Conservation (phyloP, 2,113 vertebrate genomes). For the Vidua macroura region DNA sequence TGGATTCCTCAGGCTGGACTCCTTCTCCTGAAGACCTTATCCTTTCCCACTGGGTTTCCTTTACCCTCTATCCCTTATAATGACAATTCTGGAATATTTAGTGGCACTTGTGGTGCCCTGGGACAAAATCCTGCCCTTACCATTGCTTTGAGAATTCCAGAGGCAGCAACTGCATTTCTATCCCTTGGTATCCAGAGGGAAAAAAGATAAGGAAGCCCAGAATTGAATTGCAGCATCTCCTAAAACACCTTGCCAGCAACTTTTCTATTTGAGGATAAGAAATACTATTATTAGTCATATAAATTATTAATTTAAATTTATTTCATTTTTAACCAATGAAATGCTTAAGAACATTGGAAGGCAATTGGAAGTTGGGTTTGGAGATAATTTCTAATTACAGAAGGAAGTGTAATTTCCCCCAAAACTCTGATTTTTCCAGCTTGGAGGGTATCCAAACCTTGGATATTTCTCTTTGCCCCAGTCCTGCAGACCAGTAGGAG, state of each 20-base stretch:
- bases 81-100: background rate
- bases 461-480: background rate
- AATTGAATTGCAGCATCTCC: background rate
- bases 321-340: background rate
- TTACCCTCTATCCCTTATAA: background rate
- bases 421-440: background rate
- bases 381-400: background rate
- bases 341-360: background rate
- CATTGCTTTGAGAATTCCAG: background rate
- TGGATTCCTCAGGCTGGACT: background rate
- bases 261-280: background rate
- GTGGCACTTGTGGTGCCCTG: fast-evolving
- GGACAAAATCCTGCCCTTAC: background rate
- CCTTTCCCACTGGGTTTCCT: background rate
- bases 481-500: background rate
- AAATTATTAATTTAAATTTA: background rate
- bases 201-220: background rate
- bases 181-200: background rate
- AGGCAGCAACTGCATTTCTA: background rate
- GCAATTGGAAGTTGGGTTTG: fast-evolving
- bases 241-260: background rate
- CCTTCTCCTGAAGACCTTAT: background rate
- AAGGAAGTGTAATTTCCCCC: background rate
- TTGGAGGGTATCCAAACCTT: background rate
- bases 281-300: background rate